Evolutionary conservation across 2,113 vertebrate species (phyloP), one percentile per base, ranked within the genome.

Genomic region (Fulica atra): DNA sequence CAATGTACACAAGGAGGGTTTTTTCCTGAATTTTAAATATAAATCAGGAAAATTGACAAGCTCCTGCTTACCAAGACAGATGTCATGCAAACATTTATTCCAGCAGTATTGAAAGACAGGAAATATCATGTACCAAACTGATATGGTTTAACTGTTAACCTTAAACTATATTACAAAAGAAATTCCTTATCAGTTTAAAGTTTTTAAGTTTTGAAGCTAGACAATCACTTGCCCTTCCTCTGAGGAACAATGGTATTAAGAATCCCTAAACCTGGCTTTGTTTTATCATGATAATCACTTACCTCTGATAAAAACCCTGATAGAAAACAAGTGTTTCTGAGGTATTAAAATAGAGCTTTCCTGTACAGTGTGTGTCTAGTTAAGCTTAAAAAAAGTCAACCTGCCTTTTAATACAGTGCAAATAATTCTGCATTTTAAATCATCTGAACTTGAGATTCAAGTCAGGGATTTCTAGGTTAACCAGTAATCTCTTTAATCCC

Each of bases 401-500:
- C 11, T 93, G 16, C 7, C n/a, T 89, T 87, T 92, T 65, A 56
- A 93, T 64, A 48, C 17, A 26, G 11, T 56, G 71, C 44, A 53
- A 93, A 25, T 66, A 92, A 79, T 61, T 85, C 61, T 70, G 33
- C 40, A 51, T 70, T 88, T 76, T 73, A 90, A 92, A 86, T 50
- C 4, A 13, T 51, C 33, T 33, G 24, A 93, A 92, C 2, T 51
- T 68, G 59, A 92, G 68, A 81, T 81, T 56, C 71, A 63, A 88
- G 2, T 81, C 53, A 92, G 79, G 83, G 54, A 87, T 89, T 87
- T 85, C 88, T 79, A 93, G 68, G 60, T 88, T 95, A 95, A 83
- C 71, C 74, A 69, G 29, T 81, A 95, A 96, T 91, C 89, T 83
- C 81, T 74, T 88, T 93, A 96, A 97, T 88, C 60, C 51, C 31